Evolutionary conservation across 2,797 vertebrate genomes (phyloP), one percentile per base, ranked within the genome.

Genomic region (Myiotriccus ornatus): DNA sequence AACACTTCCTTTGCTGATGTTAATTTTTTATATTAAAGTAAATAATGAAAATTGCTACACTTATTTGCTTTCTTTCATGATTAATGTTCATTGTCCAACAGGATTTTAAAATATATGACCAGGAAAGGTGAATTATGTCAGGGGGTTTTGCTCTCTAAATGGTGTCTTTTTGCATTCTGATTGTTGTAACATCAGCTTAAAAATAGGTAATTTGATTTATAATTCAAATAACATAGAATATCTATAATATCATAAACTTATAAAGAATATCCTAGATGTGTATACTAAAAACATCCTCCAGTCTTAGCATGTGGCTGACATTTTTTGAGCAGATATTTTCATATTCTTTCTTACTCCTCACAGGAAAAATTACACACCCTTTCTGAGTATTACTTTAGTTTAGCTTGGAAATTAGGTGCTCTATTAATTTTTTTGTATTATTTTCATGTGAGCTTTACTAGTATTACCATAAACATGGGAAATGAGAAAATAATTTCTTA

Each of bases 61-160:
- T 55, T 14, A 2, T 7, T 68, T 88, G 13, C 7, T 70, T 82
- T 16, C 4, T 78, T 89, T 67, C 18, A 49, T 71, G 41, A 7
- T 6, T 60, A 53, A 13, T 3, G 4, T 7, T 37, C 0, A 0
- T 65, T 56, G 46, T 32, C 19, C 22, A 43, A 9, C 4, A n/a
- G 19, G 27, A 55, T 78, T 81, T 74, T 28, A 28, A 81, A 63
- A 82, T 7, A 7, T 43, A 30, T 59, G 17, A 24, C 5, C 6
- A 39, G 7, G 14, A 83, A 52, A 4, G 1, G 6, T 50, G 25
- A 67, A 9, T 49, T 80, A 49, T 37, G 2, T 2, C 8, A 14
- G 3, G 3, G 0, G 1, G 1, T 25, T 70, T 80, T 79, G 4
- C 57, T 57, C 25, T 46, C 10, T 70, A 59, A 50, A 35, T 16